Evolutionary conservation across 2,888 invertebrate genomes (phyloP), one percentile per base, ranked within the genome.

Genomic region (Lasioglossum calceatum): DNA sequence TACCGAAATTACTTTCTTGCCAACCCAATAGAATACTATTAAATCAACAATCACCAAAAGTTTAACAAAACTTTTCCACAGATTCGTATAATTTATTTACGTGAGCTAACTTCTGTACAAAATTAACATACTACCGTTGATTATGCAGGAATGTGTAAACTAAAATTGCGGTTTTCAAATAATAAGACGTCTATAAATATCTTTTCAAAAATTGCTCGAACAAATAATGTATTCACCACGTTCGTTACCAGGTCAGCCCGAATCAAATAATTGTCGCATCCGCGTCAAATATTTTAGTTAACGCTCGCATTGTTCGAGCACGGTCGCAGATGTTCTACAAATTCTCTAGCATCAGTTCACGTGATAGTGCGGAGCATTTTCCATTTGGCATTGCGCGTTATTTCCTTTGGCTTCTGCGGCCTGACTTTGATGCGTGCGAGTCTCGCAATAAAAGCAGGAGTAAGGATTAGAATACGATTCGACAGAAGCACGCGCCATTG

Each of bases 401-500:
- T 81, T 78, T 82, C 77, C 71, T 61, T 88, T 81, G 70, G 74
- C 54, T 73, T 19, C 67, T 39, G 54, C 36, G 5, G 3, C 7
- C 42, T 27, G 84, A 80, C 81, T 73, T 81, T 82, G 84, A 85
- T 36, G 64, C 23, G 47, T 74, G 76, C 71, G 19, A 16, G 61
- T 14, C 27, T 27, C 61, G 61, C 0, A 61, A 27, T 64, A n/a
- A 73, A 77, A 36, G 47, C 64, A 44, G 58, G 71, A 44, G 36
- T 19, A 78, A 58, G 32, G 72, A 82, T 81, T 83, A 84, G 78
- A 84, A 84, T 81, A 81, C 27, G 58, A 79, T 76, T 79, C 84
- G 71, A 71, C 82, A 80, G 71, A 76, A 64, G n/a, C 58, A 58
- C 47, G 27, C 32, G 2, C 47, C 14, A 75, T 19, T 77, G 81